Percentiles rank a stretch among this genome's conserved stretches.
phyloP scores from a whole-genome alignment of 2,888 invertebrate genomes.

The Scaptomyza flava region DNA sequence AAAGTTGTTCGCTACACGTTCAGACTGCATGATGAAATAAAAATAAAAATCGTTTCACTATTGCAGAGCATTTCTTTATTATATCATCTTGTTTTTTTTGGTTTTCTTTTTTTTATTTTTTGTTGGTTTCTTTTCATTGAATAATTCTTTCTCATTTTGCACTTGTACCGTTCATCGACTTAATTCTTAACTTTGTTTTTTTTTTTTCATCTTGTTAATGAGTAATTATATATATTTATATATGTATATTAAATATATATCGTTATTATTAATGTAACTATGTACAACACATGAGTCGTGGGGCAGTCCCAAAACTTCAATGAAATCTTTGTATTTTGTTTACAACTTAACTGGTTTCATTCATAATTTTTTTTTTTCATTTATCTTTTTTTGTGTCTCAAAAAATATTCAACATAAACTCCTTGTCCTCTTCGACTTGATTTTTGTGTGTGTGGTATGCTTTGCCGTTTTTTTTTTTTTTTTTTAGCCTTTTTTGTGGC shows the following conservation, averaged over 20 bases:
- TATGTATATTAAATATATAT: conserved; percentile 60
- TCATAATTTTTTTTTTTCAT: conserved; percentile 31
- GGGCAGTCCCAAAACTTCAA: conserved; percentile 50
- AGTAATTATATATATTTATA: conserved; percentile 60
- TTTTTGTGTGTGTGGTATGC: conserved; percentile 56
- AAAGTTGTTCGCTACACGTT: not conserved
- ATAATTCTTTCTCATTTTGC: conserved; percentile 59
- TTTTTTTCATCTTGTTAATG: conserved; percentile 56
- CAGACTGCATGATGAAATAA: conserved; percentile 1
- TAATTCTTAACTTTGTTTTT: conserved; percentile 53
- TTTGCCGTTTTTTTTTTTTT: conserved; percentile 37
- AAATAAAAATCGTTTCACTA: conserved; percentile 60
- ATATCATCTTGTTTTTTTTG: conserved; percentile 59
- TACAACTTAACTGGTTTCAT: conserved; percentile 62
- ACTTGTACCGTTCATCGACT: conserved; percentile 78
- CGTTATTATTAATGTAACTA: conserved; percentile 71
- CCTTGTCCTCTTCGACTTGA: conserved; percentile 9
- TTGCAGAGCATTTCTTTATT: conserved; percentile 82
- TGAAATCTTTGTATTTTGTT: conserved; percentile 74
- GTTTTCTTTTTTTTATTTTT: conserved; percentile 50
- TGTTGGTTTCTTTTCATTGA: conserved; percentile 40
- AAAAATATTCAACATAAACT: conserved; percentile 64
- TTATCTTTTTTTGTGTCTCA: conserved; percentile 27
- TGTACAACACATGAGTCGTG: conserved; percentile 66
- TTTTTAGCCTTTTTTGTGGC: conserved; percentile 50